Evolutionary conservation across 1,140 invertebrate genomes (phyloP), one percentile per base, ranked within the genome.

Genomic region (Grapholita molesta): DNA sequence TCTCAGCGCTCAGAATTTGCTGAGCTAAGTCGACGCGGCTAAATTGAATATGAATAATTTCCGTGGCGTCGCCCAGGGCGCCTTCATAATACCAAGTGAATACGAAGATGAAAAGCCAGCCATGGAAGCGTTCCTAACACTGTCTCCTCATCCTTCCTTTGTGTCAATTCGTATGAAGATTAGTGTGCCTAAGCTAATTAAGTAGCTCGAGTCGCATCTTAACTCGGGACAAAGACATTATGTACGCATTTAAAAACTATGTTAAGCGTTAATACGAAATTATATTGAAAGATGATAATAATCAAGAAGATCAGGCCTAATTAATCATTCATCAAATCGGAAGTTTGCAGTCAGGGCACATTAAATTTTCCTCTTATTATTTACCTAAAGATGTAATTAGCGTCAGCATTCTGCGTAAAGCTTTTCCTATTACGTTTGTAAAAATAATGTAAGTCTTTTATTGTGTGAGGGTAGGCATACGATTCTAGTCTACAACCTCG

Each of bases 1-100:
- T 79, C 75, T 57, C 74, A 24, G 67, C 30, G 71, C 64, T 75
- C 70, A 68, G 71, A 48, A 15, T 72, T 64, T 64, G 67, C 48
- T 42, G 30, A 70, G 67, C 71, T 66, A 53, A 68, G 52, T 67
- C 55, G 69, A 72, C 68, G 72, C 64, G 64, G 70, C 66, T 76
- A 82, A 79, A 81, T 80, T 75, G 76, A 78, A 82, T 83, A 80
- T 85, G 83, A 85, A 85, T 83, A 84, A 80, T 75, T 68, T 72
- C 67, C 64, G 18, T 52, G 65, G 72, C 78, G 67, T 71, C 73
- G 71, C 72, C 66, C 69, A 67, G 78, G 71, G 74, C 76, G 55
- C 55, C 24, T 61, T 30, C 11, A 21, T 61, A 61, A 61, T 61
- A 15, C 55, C 25, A 32, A 61, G 55, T 61, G 55, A 28, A 61